Conservation (phyloP, 1,140 invertebrate species). For the Mylabris phalerata region DNA sequence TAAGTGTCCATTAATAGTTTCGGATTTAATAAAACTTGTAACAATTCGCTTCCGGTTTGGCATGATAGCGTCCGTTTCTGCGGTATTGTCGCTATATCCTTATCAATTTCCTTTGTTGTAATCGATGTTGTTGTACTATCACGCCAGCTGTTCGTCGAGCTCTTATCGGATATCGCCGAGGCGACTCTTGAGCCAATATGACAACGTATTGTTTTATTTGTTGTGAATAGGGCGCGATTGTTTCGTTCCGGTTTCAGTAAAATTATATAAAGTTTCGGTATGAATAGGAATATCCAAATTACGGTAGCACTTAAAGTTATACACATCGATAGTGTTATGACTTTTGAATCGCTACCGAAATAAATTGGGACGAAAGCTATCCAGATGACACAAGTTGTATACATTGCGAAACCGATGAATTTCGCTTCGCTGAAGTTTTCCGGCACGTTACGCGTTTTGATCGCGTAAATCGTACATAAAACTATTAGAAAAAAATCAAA, state of each 20-base stretch:
- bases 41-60: conserved; percentile 43
- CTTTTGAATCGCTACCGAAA: conserved; percentile 67
- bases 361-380: conserved; percentile 83
- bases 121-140: conserved; percentile 21
- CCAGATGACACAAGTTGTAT: conserved; percentile 85
- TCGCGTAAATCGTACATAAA: conserved; percentile 76
- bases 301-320: conserved; percentile 66
- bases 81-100: conserved; percentile 3
- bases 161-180: conserved; percentile 42
- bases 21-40: conserved; percentile 36
- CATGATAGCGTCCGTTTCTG: conserved; percentile 41
- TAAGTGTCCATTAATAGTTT: conserved; percentile 21
- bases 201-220: conserved; percentile 69
- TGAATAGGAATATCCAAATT: conserved; percentile 68
- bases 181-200: conserved; percentile 60
- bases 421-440: conserved; percentile 86
- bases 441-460: conserved; percentile 80
- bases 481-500: conserved; percentile 74
- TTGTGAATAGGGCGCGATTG: conserved; percentile 70
- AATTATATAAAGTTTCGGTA: conserved; percentile 76
- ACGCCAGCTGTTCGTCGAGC: conserved; percentile 28
- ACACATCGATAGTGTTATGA: conserved; percentile 63
- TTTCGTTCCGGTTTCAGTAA: conserved; percentile 70
- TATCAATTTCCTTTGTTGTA: conserved; percentile 4
- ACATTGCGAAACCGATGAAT: conserved; percentile 81